Conservation (phyloP, 2,113 vertebrate species). For the Climacteris rufus region DNA sequence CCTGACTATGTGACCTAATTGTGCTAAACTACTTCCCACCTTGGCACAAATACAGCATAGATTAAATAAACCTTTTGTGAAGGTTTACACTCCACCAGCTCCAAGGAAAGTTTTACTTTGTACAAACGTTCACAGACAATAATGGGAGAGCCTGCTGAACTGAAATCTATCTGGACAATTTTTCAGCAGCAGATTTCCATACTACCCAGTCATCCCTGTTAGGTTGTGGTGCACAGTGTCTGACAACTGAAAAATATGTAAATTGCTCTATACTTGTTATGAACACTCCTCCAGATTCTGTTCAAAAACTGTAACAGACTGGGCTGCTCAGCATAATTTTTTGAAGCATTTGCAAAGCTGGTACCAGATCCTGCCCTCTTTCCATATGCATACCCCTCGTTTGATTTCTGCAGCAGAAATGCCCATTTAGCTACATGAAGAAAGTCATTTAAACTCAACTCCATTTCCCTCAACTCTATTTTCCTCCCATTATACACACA, state of each 20-base stretch:
- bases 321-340: constrained; percentile 58
- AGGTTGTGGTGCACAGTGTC: constrained; percentile 9
- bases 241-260: constrained; percentile 66
- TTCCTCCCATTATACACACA: constrained; percentile 44
- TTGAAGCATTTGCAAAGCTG: constrained; percentile 48
- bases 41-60: neutral
- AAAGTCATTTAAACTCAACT: constrained; percentile 45
- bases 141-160: constrained; percentile 22
- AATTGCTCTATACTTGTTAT: constrained; percentile 56
- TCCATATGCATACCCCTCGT: constrained; percentile 42
- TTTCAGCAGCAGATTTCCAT: constrained; percentile 47
- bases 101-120: neutral
- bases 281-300: constrained; percentile 61
- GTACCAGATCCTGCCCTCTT: constrained; percentile 44
- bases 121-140: neutral
- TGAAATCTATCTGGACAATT: constrained; percentile 31
- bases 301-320: constrained; percentile 53
- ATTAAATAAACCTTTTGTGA: neutral
- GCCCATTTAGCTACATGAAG: constrained; percentile 35
- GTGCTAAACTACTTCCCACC: neutral
- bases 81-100: neutral
- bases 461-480: constrained; percentile 41
- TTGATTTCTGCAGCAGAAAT: constrained; percentile 34
- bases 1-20: neutral
- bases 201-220: constrained; percentile 32